Conservation (phyloP, 2,888 invertebrate species). For the Spodoptera littoralis region DNA sequence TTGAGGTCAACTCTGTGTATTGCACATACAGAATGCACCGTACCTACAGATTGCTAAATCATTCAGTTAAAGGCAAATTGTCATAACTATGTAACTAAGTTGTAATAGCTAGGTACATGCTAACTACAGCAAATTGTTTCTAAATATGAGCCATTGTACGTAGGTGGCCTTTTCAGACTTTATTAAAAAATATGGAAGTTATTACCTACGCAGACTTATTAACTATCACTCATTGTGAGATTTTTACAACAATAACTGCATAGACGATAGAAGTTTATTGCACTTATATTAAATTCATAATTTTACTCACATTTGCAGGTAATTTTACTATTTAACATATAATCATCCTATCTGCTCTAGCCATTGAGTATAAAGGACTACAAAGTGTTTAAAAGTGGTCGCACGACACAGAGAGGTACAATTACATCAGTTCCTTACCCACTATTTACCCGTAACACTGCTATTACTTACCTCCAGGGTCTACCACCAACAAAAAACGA, state of each 20-base stretch:
- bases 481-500: slow-evolving; percentile 53
- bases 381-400: slow-evolving; percentile 36
- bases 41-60: slow-evolving; percentile 9
- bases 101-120: no score
- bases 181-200: no score
- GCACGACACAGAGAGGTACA: slow-evolving; percentile 44
- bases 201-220: no score
- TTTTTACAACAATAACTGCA: no score
- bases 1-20: slow-evolving; percentile 43
- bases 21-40: slow-evolving; percentile 22
- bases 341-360: slow-evolving; percentile 1
- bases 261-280: no score
- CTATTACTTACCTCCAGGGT: slow-evolving; percentile 62
- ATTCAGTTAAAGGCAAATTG: slow-evolving; percentile 4
- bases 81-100: no score
- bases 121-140: no score
- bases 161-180: no score
- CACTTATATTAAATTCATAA: no score
- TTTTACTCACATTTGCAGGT: no score
- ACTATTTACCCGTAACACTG: slow-evolving; percentile 62
- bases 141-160: no score
- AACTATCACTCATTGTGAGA: no score
- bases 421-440: slow-evolving; percentile 51
- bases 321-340: background rate
- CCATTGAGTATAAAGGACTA: slow-evolving; percentile 4